Conservation (phyloP, 2,113 vertebrate species). For the Rattus norvegicus region DNA sequence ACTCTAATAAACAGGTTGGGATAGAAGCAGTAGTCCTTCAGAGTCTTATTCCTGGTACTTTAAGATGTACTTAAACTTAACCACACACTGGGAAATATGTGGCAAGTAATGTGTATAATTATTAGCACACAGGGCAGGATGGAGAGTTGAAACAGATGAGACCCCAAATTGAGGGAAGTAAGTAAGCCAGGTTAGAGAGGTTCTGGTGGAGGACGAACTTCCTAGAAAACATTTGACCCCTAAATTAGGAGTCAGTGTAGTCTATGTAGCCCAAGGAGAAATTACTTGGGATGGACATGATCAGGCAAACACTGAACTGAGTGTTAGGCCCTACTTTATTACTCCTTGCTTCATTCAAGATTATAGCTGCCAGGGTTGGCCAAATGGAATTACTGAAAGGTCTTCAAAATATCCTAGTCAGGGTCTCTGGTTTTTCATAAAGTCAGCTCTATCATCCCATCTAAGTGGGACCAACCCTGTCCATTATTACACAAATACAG, state of each 20-base stretch:
- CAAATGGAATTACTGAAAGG: background rate
- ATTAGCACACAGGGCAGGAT: background rate
- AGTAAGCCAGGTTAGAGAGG: slow-evolving; percentile 30
- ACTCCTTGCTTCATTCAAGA: slow-evolving; percentile 8
- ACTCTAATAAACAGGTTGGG: background rate
- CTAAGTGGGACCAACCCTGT: background rate
- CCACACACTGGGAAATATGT: background rate
- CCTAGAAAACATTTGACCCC: slow-evolving; percentile 21
- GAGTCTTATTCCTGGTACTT: background rate
- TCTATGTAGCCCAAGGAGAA: background rate
- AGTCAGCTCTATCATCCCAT: slow-evolving; percentile 32
- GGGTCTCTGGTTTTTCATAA: slow-evolving; percentile 8
- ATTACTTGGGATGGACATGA: background rate
- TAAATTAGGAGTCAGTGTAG: background rate
- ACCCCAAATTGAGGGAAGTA: background rate
- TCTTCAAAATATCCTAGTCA: slow-evolving; percentile 34
- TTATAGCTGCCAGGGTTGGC: background rate
- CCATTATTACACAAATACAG: background rate
- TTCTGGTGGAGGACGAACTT: slow-evolving; percentile 3
- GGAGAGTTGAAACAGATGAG: slow-evolving; percentile 31
- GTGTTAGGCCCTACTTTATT: background rate
- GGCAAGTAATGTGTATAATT: background rate
- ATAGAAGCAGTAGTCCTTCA: background rate
- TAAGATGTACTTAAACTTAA: slow-evolving; percentile 40
- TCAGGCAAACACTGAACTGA: slow-evolving; percentile 15